These are phyloP conservation scores for Cryptophagus acutangulus DNA, from an alignment of 2,888 invertebrate species.

Conservation along the genomic window DNA sequence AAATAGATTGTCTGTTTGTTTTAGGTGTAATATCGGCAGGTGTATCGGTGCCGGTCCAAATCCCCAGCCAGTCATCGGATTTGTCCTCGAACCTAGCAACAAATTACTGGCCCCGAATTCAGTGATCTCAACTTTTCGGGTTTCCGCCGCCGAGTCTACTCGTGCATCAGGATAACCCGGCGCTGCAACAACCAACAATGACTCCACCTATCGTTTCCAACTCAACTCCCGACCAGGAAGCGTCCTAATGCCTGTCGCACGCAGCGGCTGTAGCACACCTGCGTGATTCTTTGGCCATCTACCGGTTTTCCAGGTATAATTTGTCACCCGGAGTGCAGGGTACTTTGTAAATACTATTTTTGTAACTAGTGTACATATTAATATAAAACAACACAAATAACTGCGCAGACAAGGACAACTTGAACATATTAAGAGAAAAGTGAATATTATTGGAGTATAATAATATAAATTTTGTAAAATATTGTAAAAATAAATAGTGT, in stretches of 20 bases:
- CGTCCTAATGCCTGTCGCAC: constrained; percentile 23
- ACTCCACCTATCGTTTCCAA: constrained; percentile 47
- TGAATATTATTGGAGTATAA: no score
- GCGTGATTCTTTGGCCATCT: constrained; percentile 12
- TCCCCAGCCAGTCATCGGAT: constrained; percentile 75
- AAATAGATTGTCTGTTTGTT: no score
- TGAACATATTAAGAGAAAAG: no score
- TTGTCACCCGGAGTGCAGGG: constrained; percentile 37
- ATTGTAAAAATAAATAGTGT: no score
- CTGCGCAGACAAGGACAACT: constrained; percentile 1
- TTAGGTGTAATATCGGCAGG: constrained; percentile 89
- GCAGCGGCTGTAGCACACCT: constrained; percentile 16
- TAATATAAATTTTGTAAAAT: no score
- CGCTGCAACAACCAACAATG: constrained; percentile 53
- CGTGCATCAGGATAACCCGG: constrained; percentile 61
- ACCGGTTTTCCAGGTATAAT: constrained; percentile 12
- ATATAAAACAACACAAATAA: constrained; percentile 1
- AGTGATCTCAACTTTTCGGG: constrained; percentile 90
- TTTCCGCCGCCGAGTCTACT: constrained; percentile 72
- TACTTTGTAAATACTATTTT: constrained; percentile 39
- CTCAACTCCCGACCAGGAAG: constrained; percentile 41
- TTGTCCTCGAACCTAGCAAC: constrained; percentile 62
- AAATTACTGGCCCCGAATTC: constrained; percentile 88
- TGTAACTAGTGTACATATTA: constrained; percentile 37
- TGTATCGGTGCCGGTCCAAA: constrained; percentile 87